Evolutionary conservation across 2,888 invertebrate species (phyloP).

Genomic region (Eudemis profundana): DNA sequence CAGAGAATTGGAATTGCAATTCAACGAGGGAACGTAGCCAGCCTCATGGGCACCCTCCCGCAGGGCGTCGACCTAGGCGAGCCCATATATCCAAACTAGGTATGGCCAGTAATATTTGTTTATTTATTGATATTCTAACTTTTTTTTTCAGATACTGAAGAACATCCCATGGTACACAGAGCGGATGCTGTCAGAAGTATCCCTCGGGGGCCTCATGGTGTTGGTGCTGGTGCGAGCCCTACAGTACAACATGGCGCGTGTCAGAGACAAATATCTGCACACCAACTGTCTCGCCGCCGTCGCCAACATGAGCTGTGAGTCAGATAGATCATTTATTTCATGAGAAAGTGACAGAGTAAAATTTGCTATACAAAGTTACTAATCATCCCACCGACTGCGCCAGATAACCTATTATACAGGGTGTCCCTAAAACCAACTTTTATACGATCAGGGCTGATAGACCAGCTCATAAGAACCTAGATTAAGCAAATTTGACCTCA

Average conservation of each 20-base stretch:
- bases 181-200: slow-evolving; percentile 94
- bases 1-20: no score
- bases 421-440: background rate
- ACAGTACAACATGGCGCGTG: slow-evolving; percentile 98
- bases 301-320: slow-evolving; percentile 97
- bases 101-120: no score
- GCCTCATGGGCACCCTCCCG: no score
- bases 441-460: no score
- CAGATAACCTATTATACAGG: background rate
- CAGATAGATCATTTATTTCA: no score
- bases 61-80: no score
- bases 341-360: no score
- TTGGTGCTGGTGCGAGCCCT: slow-evolving; percentile 98
- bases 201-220: slow-evolving; percentile 96
- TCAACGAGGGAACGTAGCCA: no score
- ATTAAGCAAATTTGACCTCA: no score
- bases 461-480: no score
- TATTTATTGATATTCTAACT: background rate
- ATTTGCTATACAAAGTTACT: no score
- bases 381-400: background rate
- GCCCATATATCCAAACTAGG: no score
- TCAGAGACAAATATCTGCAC: slow-evolving; percentile 98
- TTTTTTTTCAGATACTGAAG: slow-evolving; percentile 89
- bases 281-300: slow-evolving; percentile 99
- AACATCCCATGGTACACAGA: slow-evolving; percentile 98